Evolutionary conservation across 2,113 vertebrate genomes (phyloP).

Genomic region (Megaptera novaeangliae): DNA sequence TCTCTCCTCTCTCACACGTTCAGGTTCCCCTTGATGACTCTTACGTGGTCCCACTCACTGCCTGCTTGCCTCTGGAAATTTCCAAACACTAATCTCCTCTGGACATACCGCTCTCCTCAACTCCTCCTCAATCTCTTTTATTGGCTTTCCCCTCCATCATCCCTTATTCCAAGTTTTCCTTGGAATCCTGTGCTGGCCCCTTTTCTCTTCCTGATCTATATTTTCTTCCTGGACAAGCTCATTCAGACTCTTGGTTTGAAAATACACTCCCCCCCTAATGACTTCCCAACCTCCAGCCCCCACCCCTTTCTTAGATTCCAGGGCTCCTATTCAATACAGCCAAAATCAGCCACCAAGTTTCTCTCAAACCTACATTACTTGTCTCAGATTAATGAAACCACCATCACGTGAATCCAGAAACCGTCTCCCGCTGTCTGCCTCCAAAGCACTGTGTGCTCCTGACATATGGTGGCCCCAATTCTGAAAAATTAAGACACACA

Average conservation of each 20-base stretch:
- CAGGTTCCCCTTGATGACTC: background rate
- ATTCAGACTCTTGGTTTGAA: background rate
- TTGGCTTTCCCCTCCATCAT: background rate
- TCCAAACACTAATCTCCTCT: background rate
- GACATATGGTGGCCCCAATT: background rate
- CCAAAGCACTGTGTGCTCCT: background rate
- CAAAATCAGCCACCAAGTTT: background rate
- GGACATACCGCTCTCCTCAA: background rate
- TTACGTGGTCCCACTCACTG: background rate
- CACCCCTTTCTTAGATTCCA: background rate
- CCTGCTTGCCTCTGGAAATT: background rate
- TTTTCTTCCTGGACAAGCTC: background rate
- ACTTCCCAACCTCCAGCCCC: background rate
- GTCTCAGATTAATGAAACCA: background rate
- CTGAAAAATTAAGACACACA: background rate
- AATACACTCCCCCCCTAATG: background rate
- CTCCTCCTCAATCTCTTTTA: background rate
- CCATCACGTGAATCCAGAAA: background rate
- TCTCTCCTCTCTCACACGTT: background rate
- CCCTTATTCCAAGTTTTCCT: background rate
- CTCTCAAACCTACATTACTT: background rate
- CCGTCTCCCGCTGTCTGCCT: background rate
- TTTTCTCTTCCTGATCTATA: background rate
- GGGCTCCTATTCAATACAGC: background rate
- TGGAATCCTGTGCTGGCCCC: background rate